Evolutionary conservation across 2,797 vertebrate species (phyloP), one percentile per base, ranked within the genome.

Genomic region (Merluccius polli): DNA sequence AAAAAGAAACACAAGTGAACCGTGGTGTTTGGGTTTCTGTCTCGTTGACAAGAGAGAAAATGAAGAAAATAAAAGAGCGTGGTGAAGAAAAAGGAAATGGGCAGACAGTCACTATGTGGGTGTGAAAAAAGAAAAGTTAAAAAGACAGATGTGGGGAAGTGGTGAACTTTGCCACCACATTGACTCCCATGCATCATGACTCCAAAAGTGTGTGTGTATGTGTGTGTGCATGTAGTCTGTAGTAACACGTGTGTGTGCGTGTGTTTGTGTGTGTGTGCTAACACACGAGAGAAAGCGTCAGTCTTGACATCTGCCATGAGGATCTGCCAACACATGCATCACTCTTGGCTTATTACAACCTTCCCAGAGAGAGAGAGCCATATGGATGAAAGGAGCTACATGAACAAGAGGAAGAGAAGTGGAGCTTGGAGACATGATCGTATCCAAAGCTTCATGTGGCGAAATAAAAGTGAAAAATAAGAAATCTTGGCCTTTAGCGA

Each of bases 291-390:
- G 77, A 83, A 79, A 81, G 80, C 82, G 32, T 0, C 6, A 70
- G 84, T 75, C 79, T 79, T 75, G n/a, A 81, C 84, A 87, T 84
- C 80, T 87, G 86, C 88, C 86, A 84, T 29, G 84, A 77, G 78
- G 78, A 85, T 81, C 87, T 91, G 86, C 81, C 89, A 92, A 84
- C 87, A 72, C 78, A 74, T 78, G 79, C 86, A 86, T 89, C 85
- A 75, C 70, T 90, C 87, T 87, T 24, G 31, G 74, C 77, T 74
- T 78, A 80, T 85, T 87, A 80, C 72, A 81, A 81, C 81, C 83
- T 82, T 77, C 75, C 77, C 44, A 73, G 16, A 67, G 21, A n/a
- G 24, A 4, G 27, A 68, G 75, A 81, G 74, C 74, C 65, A 41
- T 70, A 83, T 72, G 38, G 77, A 72, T 70, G 65, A 65, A 68